phyloP scores from a whole-genome alignment of 2,113 vertebrate genomes.

The Microtus richardsoni region DNA sequence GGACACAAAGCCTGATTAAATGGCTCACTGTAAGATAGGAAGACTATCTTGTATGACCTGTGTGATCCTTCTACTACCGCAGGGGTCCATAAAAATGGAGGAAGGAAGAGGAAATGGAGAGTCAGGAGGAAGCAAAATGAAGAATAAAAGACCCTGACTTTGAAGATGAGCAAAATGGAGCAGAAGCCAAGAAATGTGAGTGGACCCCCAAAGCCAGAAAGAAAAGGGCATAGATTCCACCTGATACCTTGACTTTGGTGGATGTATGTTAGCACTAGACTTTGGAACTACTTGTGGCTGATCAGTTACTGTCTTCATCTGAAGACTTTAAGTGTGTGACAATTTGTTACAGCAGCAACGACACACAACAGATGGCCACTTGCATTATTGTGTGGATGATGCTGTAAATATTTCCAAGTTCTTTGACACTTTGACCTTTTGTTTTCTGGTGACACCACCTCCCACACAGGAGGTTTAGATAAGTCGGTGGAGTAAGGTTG shows the following conservation, averaged over 20 bases:
- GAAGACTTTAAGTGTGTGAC: not conserved
- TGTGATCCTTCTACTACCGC: not conserved
- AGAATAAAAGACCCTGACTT: not conserved
- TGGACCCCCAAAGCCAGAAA: not conserved
- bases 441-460: not conserved
- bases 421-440: not conserved
- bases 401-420: not conserved
- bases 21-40: not conserved
- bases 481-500: not conserved
- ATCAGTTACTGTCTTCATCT: not conserved
- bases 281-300: not conserved
- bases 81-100: not conserved
- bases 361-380: not conserved
- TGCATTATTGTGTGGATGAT: not conserved
- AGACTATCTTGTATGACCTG: not conserved
- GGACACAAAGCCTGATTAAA: not conserved
- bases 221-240: not conserved
- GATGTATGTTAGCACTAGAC: not conserved
- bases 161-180: not conserved
- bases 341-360: not conserved
- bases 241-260: not conserved
- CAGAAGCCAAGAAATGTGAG: not conserved
- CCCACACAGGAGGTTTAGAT: not conserved
- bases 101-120: not conserved
- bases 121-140: not conserved